Evolutionary conservation across 2,113 vertebrate genomes (phyloP).

Genomic region (Zosterops lateralis): DNA sequence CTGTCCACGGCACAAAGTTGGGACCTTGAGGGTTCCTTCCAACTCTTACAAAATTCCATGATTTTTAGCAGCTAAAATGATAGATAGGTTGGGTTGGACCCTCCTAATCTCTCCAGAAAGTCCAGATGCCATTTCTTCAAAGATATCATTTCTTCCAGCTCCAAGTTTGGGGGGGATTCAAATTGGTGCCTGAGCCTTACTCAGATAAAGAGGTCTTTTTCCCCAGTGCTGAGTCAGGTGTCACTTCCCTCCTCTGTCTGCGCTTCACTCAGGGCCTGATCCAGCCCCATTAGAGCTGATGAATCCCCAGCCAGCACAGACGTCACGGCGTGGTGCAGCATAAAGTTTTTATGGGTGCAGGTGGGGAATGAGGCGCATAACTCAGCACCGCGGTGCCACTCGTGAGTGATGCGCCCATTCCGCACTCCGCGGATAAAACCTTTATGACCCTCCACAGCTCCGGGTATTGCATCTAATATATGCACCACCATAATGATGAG

Average conservation of each 20-base stretch:
- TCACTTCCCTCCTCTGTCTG: neutral
- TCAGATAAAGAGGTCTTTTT: neutral
- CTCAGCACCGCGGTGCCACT: slow-evolving; percentile 25
- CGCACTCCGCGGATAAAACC: slow-evolving; percentile 53
- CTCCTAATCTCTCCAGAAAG: neutral
- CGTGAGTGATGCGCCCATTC: slow-evolving; percentile 62
- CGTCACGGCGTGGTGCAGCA: neutral
- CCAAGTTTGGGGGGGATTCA: neutral
- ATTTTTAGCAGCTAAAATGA: neutral
- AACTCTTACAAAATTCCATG: neutral
- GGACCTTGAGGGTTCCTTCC: neutral
- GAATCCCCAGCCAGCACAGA: neutral
- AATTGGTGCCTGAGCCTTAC: accelerated
- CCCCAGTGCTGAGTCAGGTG: slow-evolving; percentile 40
- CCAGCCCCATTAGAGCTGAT: slow-evolving; percentile 18
- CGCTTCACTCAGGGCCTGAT: neutral
- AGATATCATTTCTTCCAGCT: neutral
- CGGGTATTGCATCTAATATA: slow-evolving; percentile 30
- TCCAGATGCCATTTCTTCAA: neutral
- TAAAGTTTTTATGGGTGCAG: slow-evolving; percentile 57
- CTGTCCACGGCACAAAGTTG: neutral
- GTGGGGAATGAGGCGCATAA: slow-evolving; percentile 51
- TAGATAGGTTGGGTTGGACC: neutral
- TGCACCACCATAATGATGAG: slow-evolving; percentile 35
- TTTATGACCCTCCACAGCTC: slow-evolving; percentile 43